Percentiles rank a stretch among this genome's conserved stretches.
Evolutionary conservation across 2,113 vertebrate genomes (phyloP).

Genomic region (Neodontobutis hainanensis): DNA sequence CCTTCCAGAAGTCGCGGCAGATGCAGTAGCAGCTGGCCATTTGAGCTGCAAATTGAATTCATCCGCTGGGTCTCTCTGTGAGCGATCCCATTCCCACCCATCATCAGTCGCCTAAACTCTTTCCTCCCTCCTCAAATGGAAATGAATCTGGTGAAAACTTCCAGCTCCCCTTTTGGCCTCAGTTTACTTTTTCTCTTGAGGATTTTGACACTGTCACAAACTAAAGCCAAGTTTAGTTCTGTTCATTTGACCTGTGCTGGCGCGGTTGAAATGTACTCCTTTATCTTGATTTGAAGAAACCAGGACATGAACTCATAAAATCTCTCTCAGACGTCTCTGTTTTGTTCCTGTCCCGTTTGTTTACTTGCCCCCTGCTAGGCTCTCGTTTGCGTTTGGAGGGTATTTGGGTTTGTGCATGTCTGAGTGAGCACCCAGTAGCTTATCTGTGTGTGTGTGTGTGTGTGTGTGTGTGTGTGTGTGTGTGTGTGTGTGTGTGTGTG

Average conservation of each 20-base stretch:
- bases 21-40: slow-evolving; percentile 41
- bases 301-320: not conserved
- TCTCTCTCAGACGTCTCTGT: not conserved
- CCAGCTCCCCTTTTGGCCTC: too few species aligned
- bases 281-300: slow-evolving; percentile 6
- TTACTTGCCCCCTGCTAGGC: slow-evolving; percentile 53
- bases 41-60: slow-evolving; percentile 30
- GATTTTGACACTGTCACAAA: too few species aligned
- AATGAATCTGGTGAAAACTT: too few species aligned
- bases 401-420: slow-evolving; percentile 5
- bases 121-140: not conserved
- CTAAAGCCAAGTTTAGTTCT: too few species aligned
- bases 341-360: slow-evolving; percentile 39
- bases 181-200: too few species aligned
- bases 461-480: slow-evolving; percentile 4
- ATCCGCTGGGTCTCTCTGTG: slow-evolving; percentile 8
- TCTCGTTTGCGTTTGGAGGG: slow-evolving; percentile 23
- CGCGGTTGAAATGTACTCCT: not conserved
- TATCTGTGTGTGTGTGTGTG: not conserved
- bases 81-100: not conserved
- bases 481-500: not conserved
- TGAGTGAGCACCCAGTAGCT: not conserved
- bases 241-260: not conserved
- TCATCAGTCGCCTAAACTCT: not conserved
- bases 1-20: slow-evolving; percentile 27